phyloP scores from a whole-genome alignment of 2,113 vertebrate species.

The Microcebus ravelobensis region DNA sequence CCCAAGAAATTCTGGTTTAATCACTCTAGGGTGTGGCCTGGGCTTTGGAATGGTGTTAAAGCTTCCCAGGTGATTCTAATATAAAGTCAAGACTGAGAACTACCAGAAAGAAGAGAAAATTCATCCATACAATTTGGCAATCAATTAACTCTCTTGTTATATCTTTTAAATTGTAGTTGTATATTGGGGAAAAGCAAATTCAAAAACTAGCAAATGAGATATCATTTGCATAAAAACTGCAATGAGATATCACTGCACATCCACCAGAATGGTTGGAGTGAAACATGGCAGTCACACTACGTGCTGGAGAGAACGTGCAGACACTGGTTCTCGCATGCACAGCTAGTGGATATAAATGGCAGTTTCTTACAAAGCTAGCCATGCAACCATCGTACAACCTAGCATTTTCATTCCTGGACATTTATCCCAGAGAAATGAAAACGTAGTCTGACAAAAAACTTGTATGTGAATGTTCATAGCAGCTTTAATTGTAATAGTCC shows the following conservation, averaged over 20 bases:
- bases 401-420: not conserved
- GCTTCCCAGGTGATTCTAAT: not conserved
- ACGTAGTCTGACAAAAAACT: not conserved
- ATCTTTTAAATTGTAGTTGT: not conserved
- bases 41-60: not conserved
- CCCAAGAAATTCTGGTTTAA: not conserved
- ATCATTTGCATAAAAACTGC: not conserved
- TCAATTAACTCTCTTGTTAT: not conserved
- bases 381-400: not conserved
- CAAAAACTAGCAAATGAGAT: not conserved
- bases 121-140: not conserved
- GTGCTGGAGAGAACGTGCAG: not conserved
- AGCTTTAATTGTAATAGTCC: not conserved
- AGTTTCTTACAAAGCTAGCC: not conserved
- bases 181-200: not conserved
- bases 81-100: not conserved
- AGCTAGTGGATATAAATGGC: not conserved
- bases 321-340: not conserved
- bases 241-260: not conserved
- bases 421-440: not conserved
- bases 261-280: not conserved
- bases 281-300: not conserved
- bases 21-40: not conserved
- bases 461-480: not conserved
- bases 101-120: constrained; percentile 9